Conservation (phyloP, 2,113 vertebrate genomes). For the Planiliza haematocheilus region DNA sequence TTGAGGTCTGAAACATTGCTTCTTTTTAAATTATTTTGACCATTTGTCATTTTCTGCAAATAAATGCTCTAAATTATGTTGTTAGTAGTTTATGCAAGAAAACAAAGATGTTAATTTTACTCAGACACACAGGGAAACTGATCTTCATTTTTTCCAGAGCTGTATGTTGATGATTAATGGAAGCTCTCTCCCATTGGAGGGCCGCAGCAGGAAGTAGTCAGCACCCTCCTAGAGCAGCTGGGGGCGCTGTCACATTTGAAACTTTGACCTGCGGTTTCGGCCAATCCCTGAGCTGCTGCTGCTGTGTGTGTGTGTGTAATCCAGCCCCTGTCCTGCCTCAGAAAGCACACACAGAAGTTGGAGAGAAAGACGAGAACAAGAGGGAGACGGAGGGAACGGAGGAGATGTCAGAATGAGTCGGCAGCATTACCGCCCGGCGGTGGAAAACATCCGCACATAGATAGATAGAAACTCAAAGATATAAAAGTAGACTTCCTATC, state of each 20-base stretch:
- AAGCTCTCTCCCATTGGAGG: too few species aligned
- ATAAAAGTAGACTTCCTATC: not conserved
- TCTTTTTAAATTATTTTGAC: too few species aligned
- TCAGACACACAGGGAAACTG: too few species aligned
- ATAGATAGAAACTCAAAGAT: not conserved
- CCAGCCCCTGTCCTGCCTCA: constrained; percentile 54
- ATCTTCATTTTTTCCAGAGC: too few species aligned
- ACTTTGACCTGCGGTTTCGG: constrained; percentile 11
- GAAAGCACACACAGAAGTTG: constrained; percentile 1
- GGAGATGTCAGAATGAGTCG: constrained; percentile 39
- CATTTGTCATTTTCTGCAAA: too few species aligned
- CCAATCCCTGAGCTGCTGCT: constrained; percentile 55
- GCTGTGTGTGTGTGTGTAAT: not conserved
- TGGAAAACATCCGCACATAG: constrained; percentile 3
- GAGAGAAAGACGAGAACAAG: constrained; percentile 27
- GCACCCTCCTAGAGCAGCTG: not conserved
- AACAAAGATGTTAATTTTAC: too few species aligned
- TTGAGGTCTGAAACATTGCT: too few species aligned
- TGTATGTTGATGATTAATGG: too few species aligned
- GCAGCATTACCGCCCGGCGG: not conserved
- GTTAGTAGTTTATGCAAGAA: too few species aligned
- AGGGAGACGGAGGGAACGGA: not conserved
- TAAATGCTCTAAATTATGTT: too few species aligned
- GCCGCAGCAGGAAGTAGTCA: not conserved
- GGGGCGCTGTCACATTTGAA: constrained; percentile 32